phyloP scores from a whole-genome alignment of 2,113 vertebrate genomes.

The Gnathonemus longibarbis region DNA sequence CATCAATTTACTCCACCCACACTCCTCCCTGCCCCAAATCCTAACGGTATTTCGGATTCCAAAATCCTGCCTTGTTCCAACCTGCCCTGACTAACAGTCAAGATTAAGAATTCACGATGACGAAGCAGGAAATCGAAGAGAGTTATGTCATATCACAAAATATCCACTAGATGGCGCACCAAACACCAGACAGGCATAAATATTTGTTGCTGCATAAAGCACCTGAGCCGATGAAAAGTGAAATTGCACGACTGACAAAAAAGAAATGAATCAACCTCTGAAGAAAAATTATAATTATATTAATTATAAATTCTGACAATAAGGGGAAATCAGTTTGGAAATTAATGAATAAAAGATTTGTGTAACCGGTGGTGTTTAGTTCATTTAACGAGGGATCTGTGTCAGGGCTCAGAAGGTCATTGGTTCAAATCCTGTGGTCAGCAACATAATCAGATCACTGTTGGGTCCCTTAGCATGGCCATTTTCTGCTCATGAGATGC shows the following conservation, averaged over 20 bases:
- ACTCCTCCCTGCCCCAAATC: conserved; percentile 26
- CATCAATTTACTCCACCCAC: background rate
- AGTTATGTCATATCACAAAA: background rate
- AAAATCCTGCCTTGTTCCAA: conserved; percentile 30
- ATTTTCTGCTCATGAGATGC: background rate
- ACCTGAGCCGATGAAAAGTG: background rate
- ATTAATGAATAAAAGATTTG: background rate
- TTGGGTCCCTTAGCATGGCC: background rate
- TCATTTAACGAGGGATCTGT: background rate
- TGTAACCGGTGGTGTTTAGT: background rate
- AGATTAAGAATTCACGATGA: background rate
- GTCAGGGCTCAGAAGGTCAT: background rate
- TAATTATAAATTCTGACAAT: background rate
- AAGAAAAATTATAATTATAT: background rate
- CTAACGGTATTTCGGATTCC: conserved; percentile 42
- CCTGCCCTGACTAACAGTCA: conserved; percentile 39
- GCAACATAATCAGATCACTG: background rate
- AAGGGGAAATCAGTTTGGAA: background rate
- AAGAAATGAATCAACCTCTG: background rate
- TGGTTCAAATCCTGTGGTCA: background rate
- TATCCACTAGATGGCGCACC: background rate
- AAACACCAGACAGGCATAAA: background rate
- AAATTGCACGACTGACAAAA: background rate
- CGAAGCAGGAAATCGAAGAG: background rate
- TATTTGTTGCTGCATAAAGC: background rate